Conservation (phyloP, 2,888 invertebrate genomes). For the Mechanitis mazaeus region DNA sequence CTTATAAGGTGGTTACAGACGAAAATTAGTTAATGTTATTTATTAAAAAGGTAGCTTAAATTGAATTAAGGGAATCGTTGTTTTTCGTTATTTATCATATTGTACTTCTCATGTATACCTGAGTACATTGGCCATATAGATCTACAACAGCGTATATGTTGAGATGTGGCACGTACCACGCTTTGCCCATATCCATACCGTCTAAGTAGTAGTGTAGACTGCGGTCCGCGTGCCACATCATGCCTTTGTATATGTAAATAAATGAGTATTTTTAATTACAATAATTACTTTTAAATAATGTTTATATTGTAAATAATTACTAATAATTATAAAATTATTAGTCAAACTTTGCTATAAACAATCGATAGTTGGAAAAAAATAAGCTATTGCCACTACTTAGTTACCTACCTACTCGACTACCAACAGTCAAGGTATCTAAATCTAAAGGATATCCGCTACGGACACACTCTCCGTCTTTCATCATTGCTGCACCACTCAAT, state of each 20-base stretch:
- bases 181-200: slow-evolving; percentile 90
- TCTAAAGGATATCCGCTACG: slow-evolving; percentile 91
- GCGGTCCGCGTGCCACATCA: slow-evolving; percentile 91
- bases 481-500: slow-evolving; percentile 92
- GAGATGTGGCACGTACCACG: slow-evolving; percentile 85
- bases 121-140: slow-evolving; percentile 95
- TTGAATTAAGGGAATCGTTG: too few relatives aligned
- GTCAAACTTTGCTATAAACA: too few relatives aligned
- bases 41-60: too few relatives aligned
- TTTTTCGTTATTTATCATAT: too few relatives aligned
- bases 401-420: slow-evolving; percentile 83
- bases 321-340: too few relatives aligned
- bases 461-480: slow-evolving; percentile 92
- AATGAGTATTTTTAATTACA: background rate
- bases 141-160: slow-evolving; percentile 96
- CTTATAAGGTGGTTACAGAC: too few relatives aligned
- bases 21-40: too few relatives aligned
- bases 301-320: too few relatives aligned
- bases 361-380: too few relatives aligned
- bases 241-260: slow-evolving; percentile 62
- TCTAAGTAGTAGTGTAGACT: slow-evolving; percentile 91
- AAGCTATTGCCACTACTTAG: too few relatives aligned
- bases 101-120: slow-evolving; percentile 72
- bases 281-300: background rate
- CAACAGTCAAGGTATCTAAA: slow-evolving; percentile 86